Base-by-base conservation (phyloP, 1,140 invertebrate species). In the Helicoverpa zea region DNA sequence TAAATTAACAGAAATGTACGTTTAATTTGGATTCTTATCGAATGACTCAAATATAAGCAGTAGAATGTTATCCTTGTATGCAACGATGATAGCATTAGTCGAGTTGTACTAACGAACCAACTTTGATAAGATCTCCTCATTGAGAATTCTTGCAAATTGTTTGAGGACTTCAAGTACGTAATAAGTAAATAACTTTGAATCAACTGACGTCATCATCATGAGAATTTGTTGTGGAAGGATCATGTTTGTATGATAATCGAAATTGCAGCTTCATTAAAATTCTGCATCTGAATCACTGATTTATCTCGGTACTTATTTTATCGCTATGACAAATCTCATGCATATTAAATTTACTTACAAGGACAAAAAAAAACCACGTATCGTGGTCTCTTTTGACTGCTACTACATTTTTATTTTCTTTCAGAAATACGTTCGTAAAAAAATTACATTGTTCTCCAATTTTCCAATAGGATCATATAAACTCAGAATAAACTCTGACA, bases 241-340 rank as follows among this genome's bases (percentile, higher is more conserved):
- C 61, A 11, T 64, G 16, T 47, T 43, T 64, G 47, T 64, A 64
- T 43, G 30, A 64, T 63, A 64, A 64, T 64, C 43, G 61, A 64
- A 64, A 64, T n/a, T 43, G 61, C 30, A 30, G 30, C 14, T 64
- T 64, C 61, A 63, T 35, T 64, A 43, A 5, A 2, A 43, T 43
- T 64, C 35, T 16, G 61, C 61, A 64, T 64, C 35, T 30, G 35
- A 64, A 64, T 64, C 43, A 43, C 61, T 16, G 35, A 14, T 64
- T 64, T 64, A 64, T 64, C 61, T 64, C 43, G 7, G 35, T 2
- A 18, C 16, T 16, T 18, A 58, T 58, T n/a, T n/a, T 58, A 58
- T 18, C 16, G 56, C 56, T 58, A 18, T 58, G 30, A 18, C 56
- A 58, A 43, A 64, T 35, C 13, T 64, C 61, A 64, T 64, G 61